Evolutionary conservation across 2,113 vertebrate species (phyloP), one percentile per base, ranked within the genome.

Genomic region (Agelaius phoeniceus): DNA sequence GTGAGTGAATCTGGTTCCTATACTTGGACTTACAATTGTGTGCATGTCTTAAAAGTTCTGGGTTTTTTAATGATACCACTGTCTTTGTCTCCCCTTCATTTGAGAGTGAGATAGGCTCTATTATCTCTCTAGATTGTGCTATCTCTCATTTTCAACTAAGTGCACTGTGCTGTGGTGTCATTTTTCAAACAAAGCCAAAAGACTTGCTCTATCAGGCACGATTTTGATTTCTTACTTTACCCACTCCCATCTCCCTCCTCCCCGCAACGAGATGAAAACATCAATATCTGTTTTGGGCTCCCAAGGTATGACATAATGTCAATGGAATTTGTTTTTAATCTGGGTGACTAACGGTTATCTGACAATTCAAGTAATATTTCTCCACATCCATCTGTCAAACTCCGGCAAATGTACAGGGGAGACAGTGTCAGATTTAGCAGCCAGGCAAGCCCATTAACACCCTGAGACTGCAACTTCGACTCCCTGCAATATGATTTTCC

Each of bases 291-390:
- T 88, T 96, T 88, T 63, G 86, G 68, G 39, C 68, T 96, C 66
- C 54, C 68, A 67, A 92, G 66, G 71, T 92, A 87, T 84, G 91
- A 65, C 87, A 94, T 81, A 80, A 82, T 73, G 84, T 95, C 94
- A 96, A 57, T 95, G 90, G 93, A 94, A 89, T 94, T 90, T 93
- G 77, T 92, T 96, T 95, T 94, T 88, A 96, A 92, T 93, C 79
- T 91, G 75, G 51, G 71, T 93, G 94, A 92, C 79, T 92, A 96
- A 94, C 66, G 48, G 93, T 89, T 97, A 95, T 89, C 90, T 96
- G 96, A 96, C 92, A 95, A 93, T 92, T 87, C 80, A 72, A 86
- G 87, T 71, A 88, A 84, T 95, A 93, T 91, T 96, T 96, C 95
- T 91, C 69, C 80, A 77, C 62, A 79, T 93, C 77, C 54, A 91